Conservation (phyloP, 2,797 vertebrate genomes). For the Oreochromis grahami region DNA sequence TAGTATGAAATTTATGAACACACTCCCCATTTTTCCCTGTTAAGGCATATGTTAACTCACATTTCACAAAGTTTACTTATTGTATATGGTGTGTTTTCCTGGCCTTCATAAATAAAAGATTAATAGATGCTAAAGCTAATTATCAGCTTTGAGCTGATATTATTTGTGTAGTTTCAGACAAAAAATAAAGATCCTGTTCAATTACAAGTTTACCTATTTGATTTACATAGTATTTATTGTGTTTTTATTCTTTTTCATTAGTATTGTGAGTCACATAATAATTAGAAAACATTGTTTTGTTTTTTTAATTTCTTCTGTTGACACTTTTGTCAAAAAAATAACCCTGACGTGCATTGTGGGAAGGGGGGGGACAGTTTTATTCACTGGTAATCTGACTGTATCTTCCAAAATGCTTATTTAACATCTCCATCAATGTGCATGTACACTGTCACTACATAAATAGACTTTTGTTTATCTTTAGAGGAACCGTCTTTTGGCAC, state of each 20-base stretch:
- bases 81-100: neutral
- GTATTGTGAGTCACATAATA: neutral
- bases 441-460: neutral
- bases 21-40: neutral
- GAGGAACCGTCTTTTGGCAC: neutral
- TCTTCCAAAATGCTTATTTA: neutral
- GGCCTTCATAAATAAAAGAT: neutral
- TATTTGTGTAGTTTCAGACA: neutral
- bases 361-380: neutral
- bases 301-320: neutral
- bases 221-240: neutral
- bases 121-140: neutral
- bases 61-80: neutral
- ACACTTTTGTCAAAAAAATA: neutral
- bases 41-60: neutral
- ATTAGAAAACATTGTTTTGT: neutral
- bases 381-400: neutral
- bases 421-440: neutral
- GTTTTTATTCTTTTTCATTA: neutral
- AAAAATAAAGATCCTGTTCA: neutral
- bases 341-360: neutral
- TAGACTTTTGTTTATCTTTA: neutral
- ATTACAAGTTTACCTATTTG: neutral
- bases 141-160: neutral
- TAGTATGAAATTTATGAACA: neutral